Conservation (phyloP, 2,888 invertebrate genomes). For the Zootermopsis nevadensis region DNA sequence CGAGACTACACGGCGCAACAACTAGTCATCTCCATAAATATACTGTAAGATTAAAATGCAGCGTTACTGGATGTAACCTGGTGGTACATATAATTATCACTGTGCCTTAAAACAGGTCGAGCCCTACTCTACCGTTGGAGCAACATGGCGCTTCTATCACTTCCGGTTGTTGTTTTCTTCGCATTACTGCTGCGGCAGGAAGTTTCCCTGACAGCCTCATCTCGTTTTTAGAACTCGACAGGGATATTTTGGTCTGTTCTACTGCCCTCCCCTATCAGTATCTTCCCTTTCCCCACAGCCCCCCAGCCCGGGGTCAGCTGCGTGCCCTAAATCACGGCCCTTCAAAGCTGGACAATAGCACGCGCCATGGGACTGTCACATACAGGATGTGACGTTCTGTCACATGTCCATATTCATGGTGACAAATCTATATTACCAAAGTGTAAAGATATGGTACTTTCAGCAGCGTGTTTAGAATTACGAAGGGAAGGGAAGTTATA, state of each 20-base stretch:
- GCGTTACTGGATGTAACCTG: too few species aligned
- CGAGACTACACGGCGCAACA: too few species aligned
- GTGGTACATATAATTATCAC: too few species aligned
- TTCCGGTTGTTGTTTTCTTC: slow-evolving; percentile 37
- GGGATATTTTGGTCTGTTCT: slow-evolving; percentile 11
- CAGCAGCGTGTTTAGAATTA: too few species aligned
- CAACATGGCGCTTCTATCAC: slow-evolving; percentile 27
- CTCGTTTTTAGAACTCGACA: slow-evolving; percentile 9
- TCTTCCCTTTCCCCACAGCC: background rate
- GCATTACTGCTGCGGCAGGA: background rate
- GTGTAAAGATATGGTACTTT: too few species aligned
- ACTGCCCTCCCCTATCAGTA: background rate
- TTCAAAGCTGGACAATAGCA: slow-evolving; percentile 12
- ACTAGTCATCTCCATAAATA: too few species aligned
- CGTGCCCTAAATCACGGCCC: slow-evolving; percentile 5
- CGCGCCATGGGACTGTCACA: background rate
- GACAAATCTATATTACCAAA: too few species aligned
- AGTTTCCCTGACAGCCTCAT: slow-evolving; percentile 10
- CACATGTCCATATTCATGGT: background rate
- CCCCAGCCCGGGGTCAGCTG: background rate
- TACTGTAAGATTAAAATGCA: too few species aligned
- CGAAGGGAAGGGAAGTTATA: too few species aligned
- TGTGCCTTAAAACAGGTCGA: too few species aligned
- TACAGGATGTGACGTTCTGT: background rate
- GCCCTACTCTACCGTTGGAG: background rate